Evolutionary conservation across 2,888 invertebrate genomes (phyloP).

Genomic region (Cephalotes varians): DNA sequence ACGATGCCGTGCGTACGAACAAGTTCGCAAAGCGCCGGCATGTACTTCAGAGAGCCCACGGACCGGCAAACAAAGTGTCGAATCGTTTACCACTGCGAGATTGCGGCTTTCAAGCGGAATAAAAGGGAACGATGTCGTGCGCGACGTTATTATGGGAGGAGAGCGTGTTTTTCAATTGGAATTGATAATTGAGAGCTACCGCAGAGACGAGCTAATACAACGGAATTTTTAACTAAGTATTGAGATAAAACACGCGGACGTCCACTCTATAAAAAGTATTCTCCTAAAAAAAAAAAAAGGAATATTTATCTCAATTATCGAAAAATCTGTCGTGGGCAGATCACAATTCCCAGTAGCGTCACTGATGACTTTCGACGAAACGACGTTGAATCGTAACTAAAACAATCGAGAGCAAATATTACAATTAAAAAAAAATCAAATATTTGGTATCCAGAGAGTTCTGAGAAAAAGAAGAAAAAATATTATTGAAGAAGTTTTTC

Average conservation of each 20-base stretch:
- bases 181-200: conserved; percentile 52
- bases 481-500: neutral
- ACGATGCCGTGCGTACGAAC: conserved; percentile 46
- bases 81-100: conserved; percentile 54
- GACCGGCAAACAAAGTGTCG: conserved; percentile 52
- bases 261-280: neutral
- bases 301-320: neutral
- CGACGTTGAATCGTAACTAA: neutral
- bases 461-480: neutral
- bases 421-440: neutral
- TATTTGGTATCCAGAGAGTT: neutral
- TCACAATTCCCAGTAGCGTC: too few species aligned
- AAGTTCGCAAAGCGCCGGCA: conserved; percentile 59
- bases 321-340: neutral
- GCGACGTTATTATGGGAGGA: conserved; percentile 37
- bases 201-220: conserved; percentile 33
- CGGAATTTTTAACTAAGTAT: conserved; percentile 34
- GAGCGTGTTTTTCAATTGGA: conserved; percentile 45
- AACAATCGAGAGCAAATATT: neutral
- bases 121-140: conserved; percentile 53
- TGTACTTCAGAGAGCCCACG: conserved; percentile 34
- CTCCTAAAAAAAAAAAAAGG: neutral
- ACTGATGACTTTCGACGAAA: neutral
- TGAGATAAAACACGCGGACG: neutral
- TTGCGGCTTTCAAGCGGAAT: conserved; percentile 52